Percentiles rank a stretch among this genome's conserved stretches.
These are phyloP conservation scores for Euleptes europaea DNA, from an alignment of 2,113 vertebrate genomes.

Conservation along the genomic window DNA sequence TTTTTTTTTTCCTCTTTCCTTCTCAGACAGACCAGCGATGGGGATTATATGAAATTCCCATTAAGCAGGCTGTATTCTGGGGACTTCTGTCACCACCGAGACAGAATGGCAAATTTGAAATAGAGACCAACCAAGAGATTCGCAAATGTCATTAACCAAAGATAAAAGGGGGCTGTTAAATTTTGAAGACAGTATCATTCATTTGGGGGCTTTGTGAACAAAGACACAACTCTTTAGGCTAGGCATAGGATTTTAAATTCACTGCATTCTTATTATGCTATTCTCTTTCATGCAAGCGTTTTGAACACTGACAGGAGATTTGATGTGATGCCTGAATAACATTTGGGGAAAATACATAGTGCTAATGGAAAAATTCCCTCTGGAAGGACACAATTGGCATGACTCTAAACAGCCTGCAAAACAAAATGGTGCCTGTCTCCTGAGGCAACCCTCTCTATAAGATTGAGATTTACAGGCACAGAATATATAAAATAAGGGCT, in stretches of 20 bases:
- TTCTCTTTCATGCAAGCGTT: neutral
- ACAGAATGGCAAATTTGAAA: neutral
- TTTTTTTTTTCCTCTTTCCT: neutral
- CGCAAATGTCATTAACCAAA: neutral
- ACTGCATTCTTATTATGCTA: neutral
- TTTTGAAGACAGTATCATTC: neutral
- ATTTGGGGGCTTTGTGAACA: neutral
- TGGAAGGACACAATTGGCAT: neutral
- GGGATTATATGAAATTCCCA: neutral
- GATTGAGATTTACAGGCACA: neutral
- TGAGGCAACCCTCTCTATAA: neutral
- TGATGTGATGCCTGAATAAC: slow-evolving; percentile 13
- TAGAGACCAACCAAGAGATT: neutral
- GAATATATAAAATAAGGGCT: neutral
- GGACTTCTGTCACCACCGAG: neutral
- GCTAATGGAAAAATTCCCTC: slow-evolving; percentile 17
- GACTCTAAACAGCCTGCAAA: neutral
- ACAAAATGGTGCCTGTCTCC: slow-evolving; percentile 19
- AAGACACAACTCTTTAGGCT: neutral
- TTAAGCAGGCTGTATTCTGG: neutral
- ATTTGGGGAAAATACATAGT: neutral
- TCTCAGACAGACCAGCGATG: neutral
- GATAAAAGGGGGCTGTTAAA: neutral
- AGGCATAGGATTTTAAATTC: neutral
- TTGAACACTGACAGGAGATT: slow-evolving; percentile 1